A percentile compares a stretch with the other conserved stretches of the same genome.
Evolutionary conservation across 2,888 invertebrate genomes (phyloP).

Genomic region (Pinctada fucata): DNA sequence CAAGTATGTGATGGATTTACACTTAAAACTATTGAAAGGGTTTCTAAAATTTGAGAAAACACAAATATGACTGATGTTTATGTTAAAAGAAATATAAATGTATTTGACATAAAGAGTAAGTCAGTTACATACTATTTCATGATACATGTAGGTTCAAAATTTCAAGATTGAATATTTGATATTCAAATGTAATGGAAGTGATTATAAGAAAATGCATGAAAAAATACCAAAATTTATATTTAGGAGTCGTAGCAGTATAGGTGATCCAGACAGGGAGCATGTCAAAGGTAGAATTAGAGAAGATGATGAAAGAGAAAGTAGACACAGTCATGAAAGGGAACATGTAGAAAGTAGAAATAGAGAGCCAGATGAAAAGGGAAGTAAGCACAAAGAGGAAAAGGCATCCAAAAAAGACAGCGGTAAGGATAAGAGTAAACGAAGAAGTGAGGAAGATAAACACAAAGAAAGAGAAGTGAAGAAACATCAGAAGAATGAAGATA

Average conservation of each 20-base stretch:
- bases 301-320: constrained; percentile 1
- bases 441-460: neutral
- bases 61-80: too few relatives aligned
- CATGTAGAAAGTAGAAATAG: neutral
- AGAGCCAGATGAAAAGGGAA: constrained; percentile 18
- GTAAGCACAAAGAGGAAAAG: constrained; percentile 18
- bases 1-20: neutral
- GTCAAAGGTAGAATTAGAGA: constrained; percentile 19
- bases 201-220: too few relatives aligned
- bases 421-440: constrained; percentile 4
- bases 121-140: too few relatives aligned
- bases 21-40: neutral
- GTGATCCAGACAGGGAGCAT: constrained; percentile 19
- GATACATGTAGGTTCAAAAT: neutral
- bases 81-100: too few relatives aligned
- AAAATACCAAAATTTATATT: neutral
- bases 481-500: neutral
- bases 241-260: constrained; percentile 20
- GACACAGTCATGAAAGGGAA: constrained; percentile 21
- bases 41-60: too few relatives aligned
- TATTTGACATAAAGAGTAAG: too few relatives aligned
- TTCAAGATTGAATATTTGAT: neutral
- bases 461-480: neutral
- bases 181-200: too few relatives aligned
- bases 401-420: constrained; percentile 9